Evolutionary conservation across 2,888 invertebrate species (phyloP).

Genomic region (Sturmia bella): DNA sequence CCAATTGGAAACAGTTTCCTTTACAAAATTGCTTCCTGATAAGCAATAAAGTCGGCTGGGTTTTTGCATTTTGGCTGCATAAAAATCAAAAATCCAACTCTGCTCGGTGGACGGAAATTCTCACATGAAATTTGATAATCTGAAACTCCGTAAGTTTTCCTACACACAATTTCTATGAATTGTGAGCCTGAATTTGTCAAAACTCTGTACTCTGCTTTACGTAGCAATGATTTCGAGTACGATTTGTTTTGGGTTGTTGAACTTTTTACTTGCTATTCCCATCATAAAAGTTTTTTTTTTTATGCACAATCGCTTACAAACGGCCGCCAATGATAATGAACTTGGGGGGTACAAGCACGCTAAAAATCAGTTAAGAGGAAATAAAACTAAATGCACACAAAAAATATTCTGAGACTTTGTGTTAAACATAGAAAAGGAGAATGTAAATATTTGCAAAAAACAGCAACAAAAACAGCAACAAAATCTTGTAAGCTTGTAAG

Average conservation of each 20-base stretch:
- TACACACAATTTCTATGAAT: too few species aligned
- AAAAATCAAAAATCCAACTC: too few species aligned
- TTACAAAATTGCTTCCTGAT: too few species aligned
- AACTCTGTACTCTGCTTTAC: background rate
- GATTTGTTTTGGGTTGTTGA: conserved; percentile 42
- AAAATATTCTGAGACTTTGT: conserved; percentile 29
- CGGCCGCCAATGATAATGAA: conserved; percentile 51
- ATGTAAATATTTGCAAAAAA: conserved; percentile 59
- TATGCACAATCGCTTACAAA: conserved; percentile 11
- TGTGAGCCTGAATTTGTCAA: background rate
- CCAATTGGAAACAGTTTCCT: too few species aligned
- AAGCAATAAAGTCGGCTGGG: too few species aligned
- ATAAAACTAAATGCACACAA: conserved; percentile 21
- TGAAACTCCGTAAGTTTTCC: too few species aligned
- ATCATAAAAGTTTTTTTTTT: background rate
- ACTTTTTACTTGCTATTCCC: conserved; percentile 44
- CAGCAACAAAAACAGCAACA: conserved; percentile 28
- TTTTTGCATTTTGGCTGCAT: too few species aligned
- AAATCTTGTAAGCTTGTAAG: conserved; percentile 41
- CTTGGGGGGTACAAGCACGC: conserved; percentile 36
- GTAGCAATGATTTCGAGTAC: conserved; percentile 29
- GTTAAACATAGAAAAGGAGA: conserved; percentile 44
- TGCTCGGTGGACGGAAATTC: too few species aligned
- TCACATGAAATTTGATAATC: too few species aligned
- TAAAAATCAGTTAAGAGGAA: conserved; percentile 26